These are phyloP conservation scores for Phrixothrix hirtus DNA, from an alignment of 2,888 invertebrate genomes.

Conservation along the genomic window DNA sequence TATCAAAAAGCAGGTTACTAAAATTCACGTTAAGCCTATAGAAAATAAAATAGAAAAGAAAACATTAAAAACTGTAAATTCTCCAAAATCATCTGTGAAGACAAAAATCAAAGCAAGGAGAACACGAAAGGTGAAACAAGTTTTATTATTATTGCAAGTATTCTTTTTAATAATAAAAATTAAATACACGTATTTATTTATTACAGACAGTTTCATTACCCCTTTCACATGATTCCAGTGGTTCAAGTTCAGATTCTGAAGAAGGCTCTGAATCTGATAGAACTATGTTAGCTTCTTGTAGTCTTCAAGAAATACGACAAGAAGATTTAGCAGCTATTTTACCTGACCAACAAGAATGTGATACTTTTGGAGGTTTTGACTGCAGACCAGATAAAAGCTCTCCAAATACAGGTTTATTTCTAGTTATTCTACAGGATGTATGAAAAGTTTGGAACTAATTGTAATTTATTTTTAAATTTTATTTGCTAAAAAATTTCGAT, in stretches of 20 bases:
- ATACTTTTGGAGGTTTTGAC: slow-evolving; percentile 53
- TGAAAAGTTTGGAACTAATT: too few species aligned
- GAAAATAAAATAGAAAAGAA: slow-evolving; percentile 36
- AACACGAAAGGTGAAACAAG: slow-evolving; percentile 48
- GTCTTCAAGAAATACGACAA: slow-evolving; percentile 72
- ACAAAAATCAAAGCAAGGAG: slow-evolving; percentile 34
- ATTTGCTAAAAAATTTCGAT: too few species aligned
- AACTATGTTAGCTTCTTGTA: slow-evolving; percentile 63
- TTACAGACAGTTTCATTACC: slow-evolving; percentile 54
- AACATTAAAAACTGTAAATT: slow-evolving; percentile 36
- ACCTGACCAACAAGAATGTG: slow-evolving; percentile 70
- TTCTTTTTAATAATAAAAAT: too few species aligned
- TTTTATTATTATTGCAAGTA: too few species aligned
- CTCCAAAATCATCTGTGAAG: slow-evolving; percentile 47
- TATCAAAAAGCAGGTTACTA: slow-evolving; percentile 19
- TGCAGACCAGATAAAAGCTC: slow-evolving; percentile 57
- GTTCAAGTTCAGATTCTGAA: slow-evolving; percentile 48
- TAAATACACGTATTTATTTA: too few species aligned
- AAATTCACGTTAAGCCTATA: slow-evolving; percentile 35
- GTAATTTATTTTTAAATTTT: too few species aligned
- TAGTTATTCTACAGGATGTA: too few species aligned
- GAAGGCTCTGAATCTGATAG: slow-evolving; percentile 59
- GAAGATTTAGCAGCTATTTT: slow-evolving; percentile 78
- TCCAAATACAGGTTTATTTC: slow-evolving; percentile 57
- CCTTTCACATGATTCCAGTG: slow-evolving; percentile 48